Conservation (phyloP, 2,888 invertebrate species). For the Gymnoscelis rufifasciata region DNA sequence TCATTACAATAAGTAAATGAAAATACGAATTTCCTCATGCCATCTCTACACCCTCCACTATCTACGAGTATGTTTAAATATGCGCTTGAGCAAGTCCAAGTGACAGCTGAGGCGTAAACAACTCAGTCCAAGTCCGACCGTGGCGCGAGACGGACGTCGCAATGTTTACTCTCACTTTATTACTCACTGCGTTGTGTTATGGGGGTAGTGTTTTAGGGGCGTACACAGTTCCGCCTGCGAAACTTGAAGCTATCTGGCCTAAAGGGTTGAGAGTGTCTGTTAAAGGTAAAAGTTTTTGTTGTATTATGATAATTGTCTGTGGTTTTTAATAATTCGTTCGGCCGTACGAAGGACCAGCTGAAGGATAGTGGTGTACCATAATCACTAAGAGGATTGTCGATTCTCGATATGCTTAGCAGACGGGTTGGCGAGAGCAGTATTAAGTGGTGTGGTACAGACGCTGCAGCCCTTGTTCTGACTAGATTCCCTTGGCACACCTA, state of each 20-base stretch:
- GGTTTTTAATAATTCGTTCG: no score
- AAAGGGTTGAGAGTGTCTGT: conserved; percentile 80
- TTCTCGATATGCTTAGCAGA: no score
- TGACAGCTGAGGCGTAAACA: conserved; percentile 31
- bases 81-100: conserved; percentile 8
- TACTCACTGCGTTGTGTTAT: conserved; percentile 31
- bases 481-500: no score
- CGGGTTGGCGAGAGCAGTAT: no score
- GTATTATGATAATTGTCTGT: no score
- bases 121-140: conserved; percentile 38
- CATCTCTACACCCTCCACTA: conserved; percentile 5
- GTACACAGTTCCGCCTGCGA: conserved; percentile 73
- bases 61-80: neutral
- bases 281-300: no score
- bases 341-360: no score
- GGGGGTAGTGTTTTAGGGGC: conserved; percentile 34
- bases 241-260: conserved; percentile 79
- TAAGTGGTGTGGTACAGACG: no score
- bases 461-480: no score
- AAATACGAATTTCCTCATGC: conserved; percentile 1
- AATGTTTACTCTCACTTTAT: conserved; percentile 32
- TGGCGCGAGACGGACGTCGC: conserved; percentile 41
- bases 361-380: no score
- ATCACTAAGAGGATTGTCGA: no score
- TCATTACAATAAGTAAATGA: neutral